phyloP scores from a whole-genome alignment of 2,113 vertebrate species.

The Nesoenas mayeri region DNA sequence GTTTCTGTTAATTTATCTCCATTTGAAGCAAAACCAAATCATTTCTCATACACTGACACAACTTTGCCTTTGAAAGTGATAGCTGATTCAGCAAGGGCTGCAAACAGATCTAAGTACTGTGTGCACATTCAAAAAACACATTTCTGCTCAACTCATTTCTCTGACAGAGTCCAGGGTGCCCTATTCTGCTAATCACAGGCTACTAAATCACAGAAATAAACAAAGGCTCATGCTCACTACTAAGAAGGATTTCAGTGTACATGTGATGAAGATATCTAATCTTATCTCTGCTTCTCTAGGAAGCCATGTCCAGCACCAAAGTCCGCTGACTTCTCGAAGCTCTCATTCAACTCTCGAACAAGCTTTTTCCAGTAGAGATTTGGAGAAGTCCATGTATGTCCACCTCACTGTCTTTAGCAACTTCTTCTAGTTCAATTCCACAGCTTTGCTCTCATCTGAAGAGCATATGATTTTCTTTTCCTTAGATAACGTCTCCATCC shows the following conservation, averaged over 20 bases:
- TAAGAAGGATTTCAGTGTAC: neutral
- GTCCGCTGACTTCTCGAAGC: neutral
- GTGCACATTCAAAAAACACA: neutral
- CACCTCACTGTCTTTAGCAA: neutral
- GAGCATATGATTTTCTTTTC: neutral
- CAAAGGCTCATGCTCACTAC: neutral
- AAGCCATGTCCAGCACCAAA: neutral
- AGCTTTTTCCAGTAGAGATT: neutral
- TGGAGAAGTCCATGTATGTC: neutral
- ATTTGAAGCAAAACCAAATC: slow-evolving; percentile 4
- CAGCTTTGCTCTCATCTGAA: neutral
- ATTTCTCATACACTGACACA: neutral
- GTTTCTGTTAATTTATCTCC: slow-evolving; percentile 38
- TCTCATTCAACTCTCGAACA: neutral
- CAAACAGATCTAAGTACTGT: neutral
- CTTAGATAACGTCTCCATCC: neutral
- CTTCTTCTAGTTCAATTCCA: neutral
- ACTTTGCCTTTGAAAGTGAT: neutral
- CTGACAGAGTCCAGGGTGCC: neutral
- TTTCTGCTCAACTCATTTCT: neutral
- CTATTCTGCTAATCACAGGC: neutral
- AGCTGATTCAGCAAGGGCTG: neutral
- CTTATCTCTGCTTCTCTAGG: neutral
- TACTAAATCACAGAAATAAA: neutral
- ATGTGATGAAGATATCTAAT: neutral